Conservation (phyloP, 2,888 invertebrate genomes). For the Cotesia congregata region DNA sequence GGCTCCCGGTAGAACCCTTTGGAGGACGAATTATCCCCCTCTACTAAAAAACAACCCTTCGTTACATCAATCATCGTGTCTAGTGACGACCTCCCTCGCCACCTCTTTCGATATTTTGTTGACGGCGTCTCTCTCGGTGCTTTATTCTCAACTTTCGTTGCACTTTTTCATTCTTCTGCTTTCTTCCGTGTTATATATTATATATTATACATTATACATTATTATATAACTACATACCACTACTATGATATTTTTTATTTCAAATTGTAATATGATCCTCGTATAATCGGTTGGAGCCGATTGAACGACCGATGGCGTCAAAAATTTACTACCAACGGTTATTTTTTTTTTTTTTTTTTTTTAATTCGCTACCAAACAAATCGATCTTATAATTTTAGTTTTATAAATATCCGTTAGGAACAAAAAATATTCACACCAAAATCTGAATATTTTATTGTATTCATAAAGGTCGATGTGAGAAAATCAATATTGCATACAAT, state of each 20-base stretch:
- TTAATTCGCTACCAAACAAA: constrained; percentile 43
- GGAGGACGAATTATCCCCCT: constrained; percentile 35
- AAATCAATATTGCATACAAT: constrained; percentile 44
- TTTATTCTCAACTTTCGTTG: constrained; percentile 27
- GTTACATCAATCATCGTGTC: constrained; percentile 66
- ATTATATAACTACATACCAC: neutral
- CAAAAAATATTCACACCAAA: neutral
- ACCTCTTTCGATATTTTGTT: constrained; percentile 55
- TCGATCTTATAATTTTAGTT: constrained; percentile 45
- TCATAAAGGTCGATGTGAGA: constrained; percentile 47
- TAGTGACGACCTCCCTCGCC: constrained; percentile 63
- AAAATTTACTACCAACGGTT: constrained; percentile 53
- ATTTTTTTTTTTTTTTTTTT: constrained; percentile 61
- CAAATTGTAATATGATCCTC: constrained; percentile 44
- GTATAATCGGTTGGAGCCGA: constrained; percentile 60
- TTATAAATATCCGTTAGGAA: constrained; percentile 8
- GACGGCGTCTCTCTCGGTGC: constrained; percentile 45
- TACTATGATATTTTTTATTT: constrained; percentile 35
- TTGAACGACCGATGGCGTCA: constrained; percentile 53
- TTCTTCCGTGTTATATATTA: constrained; percentile 5
- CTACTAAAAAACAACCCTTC: constrained; percentile 62
- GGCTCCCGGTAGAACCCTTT: constrained; percentile 37
- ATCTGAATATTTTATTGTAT: neutral
- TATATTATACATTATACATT: neutral
- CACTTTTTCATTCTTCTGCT: constrained; percentile 16